Percentiles rank a stretch among this genome's conserved stretches.
These are phyloP conservation scores for Xanthorhoe spadicearia DNA, from an alignment of 2,888 invertebrate species.

Conservation along the genomic window DNA sequence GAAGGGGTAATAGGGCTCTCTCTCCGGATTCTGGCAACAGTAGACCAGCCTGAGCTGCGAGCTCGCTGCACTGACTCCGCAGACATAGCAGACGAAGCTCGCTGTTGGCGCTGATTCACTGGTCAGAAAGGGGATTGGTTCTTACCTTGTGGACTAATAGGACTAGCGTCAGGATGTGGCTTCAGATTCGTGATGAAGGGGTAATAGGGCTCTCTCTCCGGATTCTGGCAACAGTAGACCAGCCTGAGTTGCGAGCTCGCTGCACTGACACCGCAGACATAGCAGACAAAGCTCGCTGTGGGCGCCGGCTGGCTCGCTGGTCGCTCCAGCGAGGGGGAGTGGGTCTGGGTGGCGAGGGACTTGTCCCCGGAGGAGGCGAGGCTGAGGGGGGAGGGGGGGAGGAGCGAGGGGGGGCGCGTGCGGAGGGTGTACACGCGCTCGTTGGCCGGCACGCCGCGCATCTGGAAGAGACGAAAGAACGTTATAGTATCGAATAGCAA, in stretches of 20 bases:
- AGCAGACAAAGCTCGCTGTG: slow-evolving; percentile 91
- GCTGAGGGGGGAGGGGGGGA: slow-evolving; percentile 78
- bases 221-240: slow-evolving; percentile 93
- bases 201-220: slow-evolving; percentile 94
- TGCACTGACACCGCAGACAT: slow-evolving; percentile 93
- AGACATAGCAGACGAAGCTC: slow-evolving; percentile 94
- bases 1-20: slow-evolving; percentile 96
- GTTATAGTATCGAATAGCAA: too few relatives aligned
- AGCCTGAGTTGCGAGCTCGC: slow-evolving; percentile 92
- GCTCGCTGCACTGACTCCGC: slow-evolving; percentile 92
- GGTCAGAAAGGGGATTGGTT: slow-evolving; percentile 40
- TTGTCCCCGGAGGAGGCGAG: slow-evolving; percentile 79
- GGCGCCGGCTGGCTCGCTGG: slow-evolving; percentile 60
- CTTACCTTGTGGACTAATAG: slow-evolving; percentile 93
- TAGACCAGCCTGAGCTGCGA: slow-evolving; percentile 92
- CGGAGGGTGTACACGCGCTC: slow-evolving; percentile 93
- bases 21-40: slow-evolving; percentile 92
- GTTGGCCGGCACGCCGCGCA: slow-evolving; percentile 89
- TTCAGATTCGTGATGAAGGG: slow-evolving; percentile 93
- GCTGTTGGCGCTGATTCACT: slow-evolving; percentile 66
- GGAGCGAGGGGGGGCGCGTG: slow-evolving; percentile 88
- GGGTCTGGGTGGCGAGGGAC: slow-evolving; percentile 66
- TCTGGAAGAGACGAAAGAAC: slow-evolving; percentile 63
- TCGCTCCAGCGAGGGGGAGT: slow-evolving; percentile 67
- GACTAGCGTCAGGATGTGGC: slow-evolving; percentile 93